Evolutionary conservation across 2,797 vertebrate genomes (phyloP), one percentile per base, ranked within the genome.

Genomic region (Hoplostethus mediterraneus): DNA sequence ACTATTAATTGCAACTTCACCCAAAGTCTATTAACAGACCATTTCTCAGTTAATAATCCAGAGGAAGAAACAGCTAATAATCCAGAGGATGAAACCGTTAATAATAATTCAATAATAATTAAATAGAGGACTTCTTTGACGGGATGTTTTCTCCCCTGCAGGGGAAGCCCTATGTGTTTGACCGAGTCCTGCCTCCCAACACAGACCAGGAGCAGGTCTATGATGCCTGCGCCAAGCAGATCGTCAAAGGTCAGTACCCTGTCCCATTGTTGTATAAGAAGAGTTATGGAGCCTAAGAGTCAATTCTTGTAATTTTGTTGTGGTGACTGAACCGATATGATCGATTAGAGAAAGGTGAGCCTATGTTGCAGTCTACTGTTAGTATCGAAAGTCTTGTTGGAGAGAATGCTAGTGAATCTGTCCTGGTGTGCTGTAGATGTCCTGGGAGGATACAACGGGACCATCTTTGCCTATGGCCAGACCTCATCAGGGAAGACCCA

Each of bases 401-500:
- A 48, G 51, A 59, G 9, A 21, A 1, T 25, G 2, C 49, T 31
- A 21, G 2, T 44, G 3, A n/a, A 31, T 44, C 17, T 44, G 11
- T 45, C n/a, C 47, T 67, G 47, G 6, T 82, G 70, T 67, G 45
- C 65, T 85, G 10, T 84, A 98, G 97, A 98, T 95, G 97, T 99
- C 61, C 93, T 99, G 73, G 96, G 95, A 42, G 98, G 98, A 40
- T 99, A 99, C 74, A 99, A 99, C 1, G 98, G 98, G 68, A 99
- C 98, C 0, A 97, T 99, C 91, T 99, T 99, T 77, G 98, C 97
- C 0, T 98, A 99, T 12, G 97, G 97, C 14, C 97, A 99, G 88
- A 99, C 97, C 0, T 95, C 97, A 0, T 99, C 97, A 55, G 97
- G 98, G 80, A 99, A 99, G 88, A 99, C 98, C 0, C 98, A 99